A percentile compares a stretch with the other conserved stretches of the same genome.
These are phyloP conservation scores for Dryas iulia DNA, from an alignment of 1,140 invertebrate genomes.

Conservation along the genomic window DNA sequence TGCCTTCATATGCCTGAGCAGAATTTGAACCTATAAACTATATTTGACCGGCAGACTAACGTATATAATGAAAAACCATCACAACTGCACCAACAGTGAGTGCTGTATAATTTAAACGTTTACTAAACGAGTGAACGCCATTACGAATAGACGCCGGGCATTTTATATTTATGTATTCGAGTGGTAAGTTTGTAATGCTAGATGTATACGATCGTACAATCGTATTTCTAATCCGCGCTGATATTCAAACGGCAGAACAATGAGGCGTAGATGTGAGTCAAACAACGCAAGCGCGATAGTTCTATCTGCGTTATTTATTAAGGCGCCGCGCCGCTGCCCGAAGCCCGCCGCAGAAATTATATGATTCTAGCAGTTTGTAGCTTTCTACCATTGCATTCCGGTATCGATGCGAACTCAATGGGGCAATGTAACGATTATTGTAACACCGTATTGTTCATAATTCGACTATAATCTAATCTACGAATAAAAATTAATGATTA, in stretches of 20 bases:
- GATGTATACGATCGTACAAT: slow-evolving; percentile 24
- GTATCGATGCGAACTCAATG: slow-evolving; percentile 2
- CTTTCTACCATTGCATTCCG: slow-evolving; percentile 22
- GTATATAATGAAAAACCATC: neutral
- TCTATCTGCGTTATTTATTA: slow-evolving; percentile 41
- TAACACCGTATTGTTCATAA: neutral
- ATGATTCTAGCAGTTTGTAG: slow-evolving; percentile 26
- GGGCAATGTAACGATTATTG: neutral
- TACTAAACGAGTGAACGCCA: neutral
- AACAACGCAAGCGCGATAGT: slow-evolving; percentile 36
- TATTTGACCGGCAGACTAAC: neutral
- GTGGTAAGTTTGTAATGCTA: slow-evolving; percentile 18
- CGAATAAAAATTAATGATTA: neutral
- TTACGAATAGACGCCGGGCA: neutral
- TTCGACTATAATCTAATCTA: neutral
- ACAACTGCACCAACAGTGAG: neutral
- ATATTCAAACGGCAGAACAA: slow-evolving; percentile 30
- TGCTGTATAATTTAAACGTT: neutral
- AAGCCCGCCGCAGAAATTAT: slow-evolving; percentile 19
- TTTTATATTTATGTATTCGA: slow-evolving; percentile 23
- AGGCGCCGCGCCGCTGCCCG: slow-evolving; percentile 17
- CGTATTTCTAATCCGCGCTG: slow-evolving; percentile 32
- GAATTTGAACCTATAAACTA: neutral
- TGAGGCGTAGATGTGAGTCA: slow-evolving; percentile 35
- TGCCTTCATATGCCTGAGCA: too few species aligned